phyloP scores from a whole-genome alignment of 1,140 invertebrate genomes.

The Ceratitis capitata region DNA sequence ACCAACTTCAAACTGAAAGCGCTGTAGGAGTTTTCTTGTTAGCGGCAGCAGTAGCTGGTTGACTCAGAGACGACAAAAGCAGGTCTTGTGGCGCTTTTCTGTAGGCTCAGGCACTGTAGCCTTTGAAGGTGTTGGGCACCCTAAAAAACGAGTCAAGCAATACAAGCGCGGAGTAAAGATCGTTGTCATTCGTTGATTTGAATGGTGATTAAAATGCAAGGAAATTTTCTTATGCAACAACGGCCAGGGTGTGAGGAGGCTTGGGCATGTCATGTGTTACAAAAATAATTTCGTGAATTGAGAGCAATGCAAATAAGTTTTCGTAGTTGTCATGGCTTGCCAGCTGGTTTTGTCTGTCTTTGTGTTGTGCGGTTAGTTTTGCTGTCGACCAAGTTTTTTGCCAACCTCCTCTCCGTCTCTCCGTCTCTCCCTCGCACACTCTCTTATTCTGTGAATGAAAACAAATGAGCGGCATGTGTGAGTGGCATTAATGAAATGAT shows the following conservation, averaged over 20 bases:
- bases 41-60: neutral
- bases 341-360: neutral
- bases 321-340: neutral
- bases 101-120: neutral
- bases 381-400: slow-evolving; percentile 10
- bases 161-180: slow-evolving; percentile 51
- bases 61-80: neutral
- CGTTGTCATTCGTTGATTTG: slow-evolving; percentile 61
- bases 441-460: too few relatives aligned
- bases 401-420: neutral
- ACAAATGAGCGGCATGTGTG: neutral
- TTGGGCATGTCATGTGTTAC: slow-evolving; percentile 41
- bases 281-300: neutral
- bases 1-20: slow-evolving; percentile 41
- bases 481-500: neutral
- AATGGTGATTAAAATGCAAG: slow-evolving; percentile 64
- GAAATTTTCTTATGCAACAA: slow-evolving; percentile 53
- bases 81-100: neutral
- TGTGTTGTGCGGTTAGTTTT: neutral
- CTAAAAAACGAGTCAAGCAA: too few relatives aligned
- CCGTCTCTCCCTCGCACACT: too few relatives aligned
- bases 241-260: neutral
- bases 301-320: neutral
- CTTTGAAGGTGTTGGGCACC: too few relatives aligned
- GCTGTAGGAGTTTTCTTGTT: slow-evolving; percentile 46